phyloP scores from a whole-genome alignment of 1,140 invertebrate genomes.

The Trichoplusia ni region DNA sequence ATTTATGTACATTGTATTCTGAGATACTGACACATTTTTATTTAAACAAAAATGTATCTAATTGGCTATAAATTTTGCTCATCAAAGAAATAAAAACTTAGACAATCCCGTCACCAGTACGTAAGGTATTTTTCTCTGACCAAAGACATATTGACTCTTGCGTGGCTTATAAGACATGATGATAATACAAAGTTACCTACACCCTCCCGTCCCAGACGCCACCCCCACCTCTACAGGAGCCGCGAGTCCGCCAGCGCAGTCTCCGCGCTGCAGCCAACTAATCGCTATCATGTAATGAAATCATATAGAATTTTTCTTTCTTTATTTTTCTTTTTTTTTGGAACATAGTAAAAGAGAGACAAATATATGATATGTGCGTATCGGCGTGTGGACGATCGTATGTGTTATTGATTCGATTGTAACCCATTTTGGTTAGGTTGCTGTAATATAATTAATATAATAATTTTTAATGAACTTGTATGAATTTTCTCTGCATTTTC shows the following conservation, averaged over 20 bases:
- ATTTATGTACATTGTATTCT: too few species aligned
- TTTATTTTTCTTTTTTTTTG: constrained; percentile 69
- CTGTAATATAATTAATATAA: constrained; percentile 19
- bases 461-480: neutral
- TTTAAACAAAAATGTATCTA: too few species aligned
- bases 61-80: too few species aligned
- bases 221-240: constrained; percentile 63
- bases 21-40: too few species aligned
- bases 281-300: constrained; percentile 74
- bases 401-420: constrained; percentile 71
- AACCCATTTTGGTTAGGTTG: constrained; percentile 55
- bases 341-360: constrained; percentile 66
- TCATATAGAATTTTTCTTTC: constrained; percentile 72
- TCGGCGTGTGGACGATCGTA: constrained; percentile 75
- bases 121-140: neutral
- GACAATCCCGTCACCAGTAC: too few species aligned
- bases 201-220: constrained; percentile 51
- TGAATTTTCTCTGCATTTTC: too few species aligned
- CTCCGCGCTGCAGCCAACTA: constrained; percentile 57
- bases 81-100: too few species aligned
- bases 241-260: constrained; percentile 46
- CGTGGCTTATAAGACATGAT: constrained; percentile 43
- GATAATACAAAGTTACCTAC: constrained; percentile 56
- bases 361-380: constrained; percentile 78
- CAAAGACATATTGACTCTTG: constrained; percentile 3